Evolutionary conservation across 2,888 invertebrate species (phyloP), one percentile per base, ranked within the genome.

Genomic region (Papilio protenor): DNA sequence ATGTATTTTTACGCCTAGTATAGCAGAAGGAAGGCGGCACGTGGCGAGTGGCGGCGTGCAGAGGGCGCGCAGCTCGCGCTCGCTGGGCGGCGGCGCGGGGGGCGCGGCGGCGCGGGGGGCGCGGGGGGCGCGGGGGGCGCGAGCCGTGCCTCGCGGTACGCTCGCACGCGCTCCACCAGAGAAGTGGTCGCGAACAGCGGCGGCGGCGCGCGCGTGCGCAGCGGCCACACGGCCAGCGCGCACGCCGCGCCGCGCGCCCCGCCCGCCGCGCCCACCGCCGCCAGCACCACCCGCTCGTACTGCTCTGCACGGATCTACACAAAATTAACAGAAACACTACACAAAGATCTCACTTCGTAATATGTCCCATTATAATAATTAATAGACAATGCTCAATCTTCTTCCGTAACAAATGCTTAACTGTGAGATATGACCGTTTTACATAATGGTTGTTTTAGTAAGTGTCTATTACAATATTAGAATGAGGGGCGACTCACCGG

Each of bases 1-100:
- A 73, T 86, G 86, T 5, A 86, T 75, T 5, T 80, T 84, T 40
- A 91, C 83, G 0, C 90, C 91, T 18, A 85, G 80, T n/a, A 89
- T 82, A n/a, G 80, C 80, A 79, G 82, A 77, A 49, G 77, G 73
- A 73, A 86, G 79, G 2, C 76, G 75, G 75, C 83, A 83, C 21
- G 75, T 70, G 33, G 82, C 78, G 59, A 81, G 80, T 75, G 84
- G 88, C 59, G 86, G 81, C 69, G 84, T 77, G 85, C 91, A 91
- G 59, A 84, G 84, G 69, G 88, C 88, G 79, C 91, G 90, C 80
- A 89, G 85, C 55, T 80, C 79, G 8, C 77, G 83, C 79, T 84
- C 88, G 83, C 81, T 84, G 23, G 85, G 85, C 66, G 80, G 76
- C 69, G 80, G 79, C 66, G 66, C 75, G 74, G 5, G 80, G 82